Percentiles rank a stretch among this genome's conserved stretches.
Evolutionary conservation across 2,888 invertebrate genomes (phyloP).

Genomic region (Clivina fossor): DNA sequence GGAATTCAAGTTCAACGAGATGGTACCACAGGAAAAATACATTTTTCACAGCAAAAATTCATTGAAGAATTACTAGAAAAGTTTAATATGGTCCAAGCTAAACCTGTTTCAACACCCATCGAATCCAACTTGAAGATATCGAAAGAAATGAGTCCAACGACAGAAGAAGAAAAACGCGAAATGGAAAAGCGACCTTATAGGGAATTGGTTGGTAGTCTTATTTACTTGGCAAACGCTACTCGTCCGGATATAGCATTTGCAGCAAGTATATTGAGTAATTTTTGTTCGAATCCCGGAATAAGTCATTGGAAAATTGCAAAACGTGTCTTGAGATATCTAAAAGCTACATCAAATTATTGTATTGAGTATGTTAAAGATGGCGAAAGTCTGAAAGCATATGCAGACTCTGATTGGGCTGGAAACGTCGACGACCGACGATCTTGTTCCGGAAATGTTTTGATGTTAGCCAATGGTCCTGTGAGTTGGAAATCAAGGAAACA

Average conservation of each 20-base stretch:
- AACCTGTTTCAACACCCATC: conserved; percentile 34
- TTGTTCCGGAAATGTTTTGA: conserved; percentile 30
- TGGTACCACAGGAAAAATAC: conserved; percentile 34
- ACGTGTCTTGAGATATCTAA: conserved; percentile 24
- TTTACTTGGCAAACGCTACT: conserved; percentile 38
- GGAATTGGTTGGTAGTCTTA: conserved; percentile 38
- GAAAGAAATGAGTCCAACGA: conserved; percentile 20
- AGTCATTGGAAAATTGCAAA: conserved; percentile 36
- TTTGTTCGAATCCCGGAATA: conserved; percentile 10
- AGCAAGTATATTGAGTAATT: conserved; percentile 35
- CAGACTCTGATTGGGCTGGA: conserved; percentile 37
- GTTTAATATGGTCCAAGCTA: conserved; percentile 31
- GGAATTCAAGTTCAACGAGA: conserved; percentile 35
- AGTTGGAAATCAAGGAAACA: conserved; percentile 5
- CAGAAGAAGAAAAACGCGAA: conserved; percentile 3
- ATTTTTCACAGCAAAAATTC: conserved; percentile 36
- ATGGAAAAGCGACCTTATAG: conserved; percentile 34
- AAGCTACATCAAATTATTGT: conserved; percentile 25
- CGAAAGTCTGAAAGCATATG: conserved; percentile 27
- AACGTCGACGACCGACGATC: conserved; percentile 36
- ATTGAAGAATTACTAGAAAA: conserved; percentile 32
- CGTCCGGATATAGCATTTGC: conserved; percentile 38
- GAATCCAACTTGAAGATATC: conserved; percentile 37
- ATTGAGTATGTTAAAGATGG: conserved; percentile 34
- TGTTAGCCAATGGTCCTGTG: conserved; percentile 33